Evolutionary conservation across 2,888 invertebrate genomes (phyloP), one percentile per base, ranked within the genome.

Genomic region (Arge pagana): DNA sequence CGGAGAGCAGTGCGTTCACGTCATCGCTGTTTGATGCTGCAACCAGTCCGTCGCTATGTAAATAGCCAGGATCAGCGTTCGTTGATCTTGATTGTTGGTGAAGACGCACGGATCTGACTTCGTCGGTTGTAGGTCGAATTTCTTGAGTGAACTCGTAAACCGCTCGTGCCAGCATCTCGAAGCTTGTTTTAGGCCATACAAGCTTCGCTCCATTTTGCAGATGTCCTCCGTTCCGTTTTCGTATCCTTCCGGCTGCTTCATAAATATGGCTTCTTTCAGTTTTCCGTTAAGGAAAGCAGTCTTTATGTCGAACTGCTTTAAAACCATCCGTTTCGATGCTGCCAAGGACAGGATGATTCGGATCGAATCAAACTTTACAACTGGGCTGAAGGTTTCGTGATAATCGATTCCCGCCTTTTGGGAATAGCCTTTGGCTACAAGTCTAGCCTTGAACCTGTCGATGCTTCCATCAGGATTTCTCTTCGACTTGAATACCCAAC

Each of bases 141-240:
- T 63, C 3, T 54, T 41, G 5, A 70, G 39, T 50, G 65, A 67
- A 8, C 56, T 35, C n/a, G 52, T 56, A 50, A 74, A 64, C n/a
- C 58, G 52, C 18, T 59, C 50, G 53, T 73, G 67, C 71, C 74
- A 75, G 31, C 64, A 64, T 35, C 73, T 48, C 7, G 71, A 64
- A 10, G 70, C 62, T 55, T 75, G 72, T 48, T 72, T 73, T 2
- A 76, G 58, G 7, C 74, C 73, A 59, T 76, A 74, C 16, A 76
- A 35, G 42, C 68, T 66, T 51, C 58, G 61, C n/a, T 60, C 59
- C 8, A 76, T 54, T 31, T 61, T 57, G 51, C 72, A 76, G 4
- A 71, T 69, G 16, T 49, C 33, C 4, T 41, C 45, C 2, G 62
- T 56, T n/a, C 63, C 65, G 54, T 70, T 64, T 13, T 60, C 48